These are phyloP conservation scores for Netelia inedita DNA, from an alignment of 2,888 invertebrate genomes.

Conservation along the genomic window DNA sequence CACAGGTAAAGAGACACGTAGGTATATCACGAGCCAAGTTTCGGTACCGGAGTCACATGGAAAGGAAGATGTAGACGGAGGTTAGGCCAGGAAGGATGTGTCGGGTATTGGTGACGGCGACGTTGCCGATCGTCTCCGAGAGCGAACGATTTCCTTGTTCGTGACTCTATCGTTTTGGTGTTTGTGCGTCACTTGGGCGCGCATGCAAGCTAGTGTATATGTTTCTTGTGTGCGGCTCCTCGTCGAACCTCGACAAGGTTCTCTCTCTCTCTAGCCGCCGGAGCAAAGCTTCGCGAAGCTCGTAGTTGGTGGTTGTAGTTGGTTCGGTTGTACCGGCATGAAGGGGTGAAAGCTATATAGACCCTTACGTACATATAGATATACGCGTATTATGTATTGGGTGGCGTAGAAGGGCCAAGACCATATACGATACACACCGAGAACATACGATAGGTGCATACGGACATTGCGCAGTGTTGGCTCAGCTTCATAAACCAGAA, in stretches of 20 bases:
- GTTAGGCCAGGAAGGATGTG: constrained; percentile 10
- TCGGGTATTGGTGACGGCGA: constrained; percentile 34
- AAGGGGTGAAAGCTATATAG: no score
- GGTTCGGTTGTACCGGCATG: no score
- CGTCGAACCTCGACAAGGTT: constrained; percentile 21
- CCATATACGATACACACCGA: constrained; percentile 13
- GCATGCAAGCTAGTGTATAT: background rate
- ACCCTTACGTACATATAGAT: background rate
- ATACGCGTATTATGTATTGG: constrained; percentile 8
- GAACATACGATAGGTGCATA: constrained; percentile 54
- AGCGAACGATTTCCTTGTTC: background rate
- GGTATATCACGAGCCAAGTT: no score
- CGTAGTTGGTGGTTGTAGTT: background rate
- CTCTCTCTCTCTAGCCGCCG: background rate
- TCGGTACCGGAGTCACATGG: constrained; percentile 19
- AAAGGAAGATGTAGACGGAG: background rate
- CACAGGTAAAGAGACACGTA: no score
- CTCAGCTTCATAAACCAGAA: constrained; percentile 78
- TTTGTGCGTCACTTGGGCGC: background rate
- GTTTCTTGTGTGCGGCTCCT: constrained; percentile 15
- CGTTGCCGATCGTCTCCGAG: background rate
- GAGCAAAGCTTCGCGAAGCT: constrained; percentile 1
- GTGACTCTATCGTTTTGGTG: constrained; percentile 11
- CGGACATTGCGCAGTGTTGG: constrained; percentile 78
- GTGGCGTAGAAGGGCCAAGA: background rate